phyloP scores from a whole-genome alignment of 1,140 invertebrate genomes.

The Saccostrea glomerata region DNA sequence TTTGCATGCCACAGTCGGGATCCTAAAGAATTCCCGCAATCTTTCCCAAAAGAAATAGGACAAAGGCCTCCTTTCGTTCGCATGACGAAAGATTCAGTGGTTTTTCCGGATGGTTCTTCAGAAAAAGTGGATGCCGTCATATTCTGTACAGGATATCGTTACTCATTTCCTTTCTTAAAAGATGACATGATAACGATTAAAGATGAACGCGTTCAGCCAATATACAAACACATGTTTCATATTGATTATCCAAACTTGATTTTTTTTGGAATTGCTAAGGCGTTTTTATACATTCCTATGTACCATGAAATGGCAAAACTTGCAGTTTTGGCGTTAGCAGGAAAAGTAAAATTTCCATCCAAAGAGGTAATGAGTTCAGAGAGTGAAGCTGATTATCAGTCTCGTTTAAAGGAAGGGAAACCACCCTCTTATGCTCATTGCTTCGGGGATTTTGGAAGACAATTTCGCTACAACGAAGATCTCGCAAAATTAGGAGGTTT shows the following conservation, averaged over 20 bases:
- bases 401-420: conserved; percentile 22
- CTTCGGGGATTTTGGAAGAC: conserved; percentile 35
- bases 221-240: conserved; percentile 51
- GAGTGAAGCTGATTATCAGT: conserved; percentile 39
- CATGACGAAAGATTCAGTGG: conserved; percentile 6
- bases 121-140: conserved; percentile 36
- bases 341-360: conserved; percentile 25
- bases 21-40: background rate
- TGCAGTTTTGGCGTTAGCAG: conserved; percentile 3
- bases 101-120: conserved; percentile 28
- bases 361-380: conserved; percentile 42
- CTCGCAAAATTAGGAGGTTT: conserved; percentile 38
- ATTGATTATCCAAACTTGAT: conserved; percentile 44
- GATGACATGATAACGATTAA: conserved; percentile 43
- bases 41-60: conserved; percentile 31
- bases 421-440: conserved; percentile 18
- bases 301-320: conserved; percentile 39
- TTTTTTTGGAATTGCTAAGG: conserved; percentile 20
- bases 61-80: conserved; percentile 25
- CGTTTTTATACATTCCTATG: conserved; percentile 19
- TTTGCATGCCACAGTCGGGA: conserved; percentile 36
- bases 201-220: conserved; percentile 40
- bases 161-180: conserved; percentile 41
- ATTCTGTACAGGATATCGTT: conserved; percentile 47
- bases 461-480: conserved; percentile 41